Conservation (phyloP, 1,140 invertebrate genomes). For the Dinoponera quadriceps region DNA sequence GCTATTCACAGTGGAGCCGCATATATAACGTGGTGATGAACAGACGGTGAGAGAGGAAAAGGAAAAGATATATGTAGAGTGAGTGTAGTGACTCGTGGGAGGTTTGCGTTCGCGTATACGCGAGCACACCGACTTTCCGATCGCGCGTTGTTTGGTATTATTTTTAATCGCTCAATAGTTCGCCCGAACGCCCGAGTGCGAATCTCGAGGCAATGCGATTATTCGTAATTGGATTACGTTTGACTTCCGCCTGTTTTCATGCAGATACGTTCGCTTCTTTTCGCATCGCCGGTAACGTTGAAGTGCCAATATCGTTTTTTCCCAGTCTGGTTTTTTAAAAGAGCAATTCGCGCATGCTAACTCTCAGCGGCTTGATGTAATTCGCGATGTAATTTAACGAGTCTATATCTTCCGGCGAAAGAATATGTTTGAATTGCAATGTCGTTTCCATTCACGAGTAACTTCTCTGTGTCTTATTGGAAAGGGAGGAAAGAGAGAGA, state of each 20-base stretch:
- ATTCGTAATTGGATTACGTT: constrained; percentile 59
- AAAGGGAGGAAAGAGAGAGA: neutral
- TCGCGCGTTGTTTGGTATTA: constrained; percentile 54
- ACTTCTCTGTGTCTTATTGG: neutral
- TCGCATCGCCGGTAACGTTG: constrained; percentile 41
- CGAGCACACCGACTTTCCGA: constrained; percentile 52
- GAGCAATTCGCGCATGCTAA: constrained; percentile 36
- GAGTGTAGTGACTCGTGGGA: constrained; percentile 4
- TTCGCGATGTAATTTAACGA: constrained; percentile 4
- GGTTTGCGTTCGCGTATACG: constrained; percentile 47
- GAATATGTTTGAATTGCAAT: constrained; percentile 10
- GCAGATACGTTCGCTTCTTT: constrained; percentile 48
- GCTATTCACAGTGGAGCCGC: neutral
- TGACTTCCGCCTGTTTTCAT: constrained; percentile 54
- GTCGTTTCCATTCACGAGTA: neutral
- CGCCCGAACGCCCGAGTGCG: constrained; percentile 36
- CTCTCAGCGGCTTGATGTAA: constrained; percentile 16
- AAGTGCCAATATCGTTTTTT: constrained; percentile 49
- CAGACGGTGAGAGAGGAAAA: neutral
- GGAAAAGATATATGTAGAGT: constrained; percentile 23
- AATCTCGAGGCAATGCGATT: constrained; percentile 57
- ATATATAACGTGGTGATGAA: neutral
- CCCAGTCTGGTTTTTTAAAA: constrained; percentile 26
- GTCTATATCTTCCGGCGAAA: neutral
- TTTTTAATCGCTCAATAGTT: constrained; percentile 70